Conservation (phyloP, 2,888 invertebrate genomes). For the Cremastinae sp. region DNA sequence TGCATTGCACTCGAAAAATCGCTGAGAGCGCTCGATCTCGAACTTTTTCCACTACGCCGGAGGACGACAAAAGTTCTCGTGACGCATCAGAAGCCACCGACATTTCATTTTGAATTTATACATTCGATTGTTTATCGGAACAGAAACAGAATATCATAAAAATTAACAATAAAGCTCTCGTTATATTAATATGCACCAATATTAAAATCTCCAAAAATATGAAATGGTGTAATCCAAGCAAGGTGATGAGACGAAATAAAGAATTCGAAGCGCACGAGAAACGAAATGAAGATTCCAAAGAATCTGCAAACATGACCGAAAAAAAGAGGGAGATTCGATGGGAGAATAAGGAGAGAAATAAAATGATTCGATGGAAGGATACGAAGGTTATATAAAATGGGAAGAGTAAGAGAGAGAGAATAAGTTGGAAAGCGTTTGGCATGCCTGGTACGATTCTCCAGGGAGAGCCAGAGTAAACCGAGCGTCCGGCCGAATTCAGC, state of each 20-base stretch:
- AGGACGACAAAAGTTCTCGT: neutral
- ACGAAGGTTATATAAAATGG: neutral
- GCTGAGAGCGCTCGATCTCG: slow-evolving; percentile 42
- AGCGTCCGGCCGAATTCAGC: slow-evolving; percentile 46
- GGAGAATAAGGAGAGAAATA: slow-evolving; percentile 38
- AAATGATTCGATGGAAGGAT: slow-evolving; percentile 43
- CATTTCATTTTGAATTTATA: no score
- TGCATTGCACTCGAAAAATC: slow-evolving; percentile 49
- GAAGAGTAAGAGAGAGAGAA: slow-evolving; percentile 5
- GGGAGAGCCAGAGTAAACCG: slow-evolving; percentile 51
- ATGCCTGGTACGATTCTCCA: slow-evolving; percentile 42
- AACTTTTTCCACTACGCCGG: slow-evolving; percentile 4
- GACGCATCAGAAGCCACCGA: no score
- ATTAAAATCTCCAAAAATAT: no score
- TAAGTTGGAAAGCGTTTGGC: slow-evolving; percentile 38
- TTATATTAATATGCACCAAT: no score
- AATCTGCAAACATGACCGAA: slow-evolving; percentile 4
- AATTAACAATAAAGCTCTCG: no score
- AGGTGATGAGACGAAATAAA: neutral
- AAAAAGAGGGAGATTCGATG: slow-evolving; percentile 9
- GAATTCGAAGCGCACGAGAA: no score
- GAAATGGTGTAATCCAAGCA: neutral
- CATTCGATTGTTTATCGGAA: no score
- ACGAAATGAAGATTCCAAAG: neutral
- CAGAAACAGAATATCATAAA: no score